phyloP scores from a whole-genome alignment of 2,888 invertebrate genomes.

The Altica lythri region DNA sequence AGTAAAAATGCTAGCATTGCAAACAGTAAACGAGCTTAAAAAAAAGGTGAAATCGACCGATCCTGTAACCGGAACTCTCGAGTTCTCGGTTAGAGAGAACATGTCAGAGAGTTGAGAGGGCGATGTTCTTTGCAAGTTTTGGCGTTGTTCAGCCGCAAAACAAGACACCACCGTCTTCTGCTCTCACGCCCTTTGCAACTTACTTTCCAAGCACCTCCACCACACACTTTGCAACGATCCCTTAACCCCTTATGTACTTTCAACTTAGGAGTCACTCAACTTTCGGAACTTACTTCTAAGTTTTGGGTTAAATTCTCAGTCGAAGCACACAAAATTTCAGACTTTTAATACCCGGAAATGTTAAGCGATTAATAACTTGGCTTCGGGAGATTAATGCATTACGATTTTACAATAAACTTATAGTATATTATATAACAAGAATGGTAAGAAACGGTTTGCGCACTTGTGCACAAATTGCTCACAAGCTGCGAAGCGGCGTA shows the following conservation, averaged over 20 bases:
- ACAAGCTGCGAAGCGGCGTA: no score
- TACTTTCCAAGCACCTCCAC: slow-evolving; percentile 16
- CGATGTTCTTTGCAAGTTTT: slow-evolving; percentile 53
- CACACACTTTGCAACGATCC: slow-evolving; percentile 1
- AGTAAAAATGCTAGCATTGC: no score
- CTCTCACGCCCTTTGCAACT: slow-evolving; percentile 42
- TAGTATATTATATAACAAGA: no score
- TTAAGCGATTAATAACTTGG: slow-evolving; percentile 3
- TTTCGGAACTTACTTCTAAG: no score
- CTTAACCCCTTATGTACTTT: no score
- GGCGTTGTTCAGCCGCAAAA: slow-evolving; percentile 56
- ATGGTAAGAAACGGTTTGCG: no score
- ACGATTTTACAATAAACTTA: no score
- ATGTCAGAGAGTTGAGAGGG: slow-evolving; percentile 44
- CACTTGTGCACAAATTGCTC: no score
- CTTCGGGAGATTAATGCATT: slow-evolving; percentile 10
- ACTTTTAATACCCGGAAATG: slow-evolving; percentile 9
- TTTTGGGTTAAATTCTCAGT: neutral
- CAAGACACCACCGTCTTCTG: slow-evolving; percentile 52
- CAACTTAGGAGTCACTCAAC: slow-evolving; percentile 18
- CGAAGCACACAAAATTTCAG: neutral
- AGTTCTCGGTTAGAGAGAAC: neutral
- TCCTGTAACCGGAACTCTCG: no score
- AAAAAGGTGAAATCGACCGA: no score
- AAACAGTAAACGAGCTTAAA: no score